Conservation (phyloP, 2,113 vertebrate species). For the Anarrhichthys ocellatus region DNA sequence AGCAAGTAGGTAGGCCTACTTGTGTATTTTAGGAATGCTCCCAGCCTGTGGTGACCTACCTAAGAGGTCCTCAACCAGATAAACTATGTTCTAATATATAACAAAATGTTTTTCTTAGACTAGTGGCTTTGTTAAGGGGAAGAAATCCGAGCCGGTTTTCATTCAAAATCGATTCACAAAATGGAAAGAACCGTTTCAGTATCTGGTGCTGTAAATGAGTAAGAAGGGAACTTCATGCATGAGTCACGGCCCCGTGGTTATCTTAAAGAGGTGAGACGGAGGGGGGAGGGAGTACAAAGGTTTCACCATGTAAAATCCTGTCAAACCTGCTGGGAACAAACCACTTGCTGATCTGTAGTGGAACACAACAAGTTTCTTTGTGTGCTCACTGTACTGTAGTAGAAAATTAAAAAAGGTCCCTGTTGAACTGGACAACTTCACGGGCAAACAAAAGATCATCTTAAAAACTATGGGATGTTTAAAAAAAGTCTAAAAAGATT, state of each 20-base stretch:
- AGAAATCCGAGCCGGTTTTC: background rate
- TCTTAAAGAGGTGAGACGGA: background rate
- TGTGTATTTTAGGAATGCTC: conserved; percentile 43
- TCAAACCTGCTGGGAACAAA: conserved; percentile 74
- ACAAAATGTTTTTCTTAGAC: background rate
- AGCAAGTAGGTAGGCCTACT: conserved; percentile 23
- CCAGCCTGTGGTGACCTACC: background rate
- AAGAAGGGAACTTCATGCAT: background rate
- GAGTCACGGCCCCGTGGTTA: conserved; percentile 54
- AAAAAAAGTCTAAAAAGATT: background rate
- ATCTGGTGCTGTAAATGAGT: background rate
- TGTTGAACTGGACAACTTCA: background rate
- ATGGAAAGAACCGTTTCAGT: background rate
- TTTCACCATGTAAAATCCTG: conserved; percentile 69
- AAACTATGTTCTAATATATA: background rate
- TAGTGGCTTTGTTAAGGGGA: background rate
- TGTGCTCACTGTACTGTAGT: background rate
- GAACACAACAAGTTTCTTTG: conserved; percentile 51
- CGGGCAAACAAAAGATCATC: background rate
- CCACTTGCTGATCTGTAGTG: conserved; percentile 2
- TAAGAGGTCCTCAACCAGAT: background rate
- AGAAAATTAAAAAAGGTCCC: background rate
- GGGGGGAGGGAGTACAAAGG: conserved; percentile 55
- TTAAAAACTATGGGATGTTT: background rate
- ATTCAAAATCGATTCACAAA: background rate